phyloP scores from a whole-genome alignment of 2,888 invertebrate species.

The Conus canariensis region DNA sequence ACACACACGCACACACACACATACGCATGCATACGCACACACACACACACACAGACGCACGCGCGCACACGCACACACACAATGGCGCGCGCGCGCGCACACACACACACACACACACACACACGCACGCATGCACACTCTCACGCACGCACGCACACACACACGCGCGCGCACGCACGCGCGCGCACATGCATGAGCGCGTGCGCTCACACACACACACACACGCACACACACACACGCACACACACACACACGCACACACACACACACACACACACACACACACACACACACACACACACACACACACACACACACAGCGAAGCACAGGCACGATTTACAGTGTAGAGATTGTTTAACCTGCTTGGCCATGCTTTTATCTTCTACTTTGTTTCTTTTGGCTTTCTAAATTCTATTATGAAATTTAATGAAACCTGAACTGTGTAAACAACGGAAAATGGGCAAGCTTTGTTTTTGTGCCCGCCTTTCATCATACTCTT shows the following conservation, averaged over 20 bases:
- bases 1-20: slow-evolving; percentile 16
- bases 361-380: neutral
- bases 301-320: neutral
- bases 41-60: slow-evolving; percentile 2
- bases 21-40: neutral
- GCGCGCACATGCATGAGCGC: neutral
- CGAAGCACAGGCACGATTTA: neutral
- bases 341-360: neutral
- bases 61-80: neutral
- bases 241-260: neutral
- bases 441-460: neutral
- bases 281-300: slow-evolving; percentile 11
- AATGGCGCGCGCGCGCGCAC: neutral
- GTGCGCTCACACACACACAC: neutral
- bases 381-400: too few species aligned
- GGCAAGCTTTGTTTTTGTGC: neutral
- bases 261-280: slow-evolving; percentile 12
- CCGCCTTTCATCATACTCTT: neutral
- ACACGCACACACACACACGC: neutral
- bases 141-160: slow-evolving; percentile 3
- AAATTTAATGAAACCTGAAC: neutral
- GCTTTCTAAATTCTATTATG: too few species aligned
- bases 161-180: neutral
- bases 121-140: neutral
- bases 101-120: neutral